Base-by-base conservation (phyloP, 2,113 vertebrate species). In the Collichthys lucidus region DNA sequence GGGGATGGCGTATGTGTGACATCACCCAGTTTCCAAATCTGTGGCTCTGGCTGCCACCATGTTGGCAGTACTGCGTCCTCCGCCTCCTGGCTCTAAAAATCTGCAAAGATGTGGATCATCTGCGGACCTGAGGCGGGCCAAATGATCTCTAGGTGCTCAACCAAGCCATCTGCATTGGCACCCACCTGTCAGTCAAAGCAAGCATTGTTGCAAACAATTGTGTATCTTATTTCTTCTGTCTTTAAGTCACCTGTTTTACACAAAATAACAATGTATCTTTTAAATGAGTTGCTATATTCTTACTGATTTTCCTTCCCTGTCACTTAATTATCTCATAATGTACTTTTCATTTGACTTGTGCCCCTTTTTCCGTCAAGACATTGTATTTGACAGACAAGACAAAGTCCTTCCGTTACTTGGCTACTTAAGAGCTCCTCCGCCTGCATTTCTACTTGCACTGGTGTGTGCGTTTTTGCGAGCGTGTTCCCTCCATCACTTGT, bases 401-500 rank as follows among this genome's bases (percentile, higher is more conserved):
- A 52, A 84, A 85, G 78, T 87, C 61, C 53, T 75, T 82, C 73
- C 35, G 55, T 86, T 66, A 61, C 53, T 69, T 71, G 64, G 69
- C 47, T 83, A 56, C 82, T 77, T 80, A 16, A 42, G 59, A 62
- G 83, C 80, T 72, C 64, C 89, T 59, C 83, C 61, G 65, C 47
- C 29, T 64, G 68, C 79, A 68, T 79, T 56, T 66, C 20, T 44
- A 55, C 60, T 55, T 15, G 56, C 35, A 40, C 35, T 40, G 44
- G 70, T 15, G 0, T 59, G 42, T 66, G 63, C 31, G 50, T 35
- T 44, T 44, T 56, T 69, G 65, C 15, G 1, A 40, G 60, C 24
- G 49, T 42, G 56, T 86, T 72, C 6, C 42, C 55, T 67, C 69
- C 57, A 59, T 90, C 76, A 20, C 86, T 86, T 87, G 73, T 80